Percentiles rank a stretch among this genome's conserved stretches.
Evolutionary conservation across 2,113 vertebrate genomes (phyloP).

Genomic region (Mesembrinibis cayennensis): DNA sequence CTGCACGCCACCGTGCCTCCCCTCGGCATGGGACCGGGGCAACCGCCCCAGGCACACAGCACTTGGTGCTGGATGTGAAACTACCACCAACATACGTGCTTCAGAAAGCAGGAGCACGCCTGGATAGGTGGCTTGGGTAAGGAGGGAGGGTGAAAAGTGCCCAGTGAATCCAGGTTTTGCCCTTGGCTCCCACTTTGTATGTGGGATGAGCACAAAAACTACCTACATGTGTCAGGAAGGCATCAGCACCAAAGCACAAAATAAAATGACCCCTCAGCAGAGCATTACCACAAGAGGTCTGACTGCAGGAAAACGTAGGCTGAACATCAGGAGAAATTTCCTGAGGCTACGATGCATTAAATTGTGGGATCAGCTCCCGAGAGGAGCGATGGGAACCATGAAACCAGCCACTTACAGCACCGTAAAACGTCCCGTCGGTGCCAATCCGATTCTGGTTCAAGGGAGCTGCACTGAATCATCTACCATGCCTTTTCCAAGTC

Average conservation of each 20-base stretch:
- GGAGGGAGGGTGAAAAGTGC: background rate
- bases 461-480: slow-evolving; percentile 16
- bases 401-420: background rate
- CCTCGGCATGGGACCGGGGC: background rate
- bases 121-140: background rate
- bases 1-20: fast-evolving
- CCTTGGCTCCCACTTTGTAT: background rate
- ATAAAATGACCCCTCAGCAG: background rate
- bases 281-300: background rate
- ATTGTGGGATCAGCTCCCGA: background rate
- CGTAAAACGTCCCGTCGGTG: background rate
- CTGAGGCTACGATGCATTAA: background rate
- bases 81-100: background rate
- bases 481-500: slow-evolving; percentile 6
- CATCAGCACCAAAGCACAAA: background rate
- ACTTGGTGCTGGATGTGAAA: background rate
- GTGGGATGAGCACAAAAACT: background rate
- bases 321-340: background rate
- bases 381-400: background rate
- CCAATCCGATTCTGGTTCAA: background rate
- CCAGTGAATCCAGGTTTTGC: background rate
- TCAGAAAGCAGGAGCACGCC: background rate
- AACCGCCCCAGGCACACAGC: fast-evolving
- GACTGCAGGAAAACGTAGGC: background rate
- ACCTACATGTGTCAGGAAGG: background rate